phyloP scores from a whole-genome alignment of 2,888 invertebrate genomes.

The Melitaea athalia region DNA sequence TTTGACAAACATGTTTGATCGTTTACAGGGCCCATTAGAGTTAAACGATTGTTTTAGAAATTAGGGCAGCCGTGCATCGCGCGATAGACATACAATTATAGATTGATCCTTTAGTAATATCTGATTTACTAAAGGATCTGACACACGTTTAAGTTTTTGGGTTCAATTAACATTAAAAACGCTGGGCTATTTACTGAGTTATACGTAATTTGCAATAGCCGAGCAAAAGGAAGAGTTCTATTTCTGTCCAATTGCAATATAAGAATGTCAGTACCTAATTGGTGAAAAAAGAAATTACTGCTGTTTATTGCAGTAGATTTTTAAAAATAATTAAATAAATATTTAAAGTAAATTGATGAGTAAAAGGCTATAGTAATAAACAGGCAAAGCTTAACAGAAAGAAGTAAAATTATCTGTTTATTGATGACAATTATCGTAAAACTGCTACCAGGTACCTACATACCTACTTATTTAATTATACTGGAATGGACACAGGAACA shows the following conservation, averaged over 20 bases:
- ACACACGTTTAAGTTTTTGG: background rate
- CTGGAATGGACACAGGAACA: background rate
- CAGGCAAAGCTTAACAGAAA: background rate
- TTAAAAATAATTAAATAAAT: no score
- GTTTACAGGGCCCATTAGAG: conserved; percentile 4
- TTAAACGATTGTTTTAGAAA: conserved; percentile 45
- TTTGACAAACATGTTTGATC: no score
- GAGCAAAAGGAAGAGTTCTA: no score
- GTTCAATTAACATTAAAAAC: no score
- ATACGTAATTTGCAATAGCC: no score
- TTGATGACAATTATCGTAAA: background rate
- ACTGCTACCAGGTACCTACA: background rate
- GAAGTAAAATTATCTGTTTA: background rate
- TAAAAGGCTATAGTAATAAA: background rate
- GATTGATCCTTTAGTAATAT: background rate
- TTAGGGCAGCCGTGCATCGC: conserved; percentile 57
- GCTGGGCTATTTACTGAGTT: no score
- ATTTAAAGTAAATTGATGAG: background rate
- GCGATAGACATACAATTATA: conserved; percentile 44
- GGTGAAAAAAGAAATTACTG: no score
- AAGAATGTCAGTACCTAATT: no score
- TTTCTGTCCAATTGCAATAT: no score
- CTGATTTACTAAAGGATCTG: no score
- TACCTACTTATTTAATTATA: background rate
- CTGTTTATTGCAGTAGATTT: no score